Base-by-base conservation (phyloP, 64 coral and sea anemone species). In the Stichodactyla helianthus region DNA sequence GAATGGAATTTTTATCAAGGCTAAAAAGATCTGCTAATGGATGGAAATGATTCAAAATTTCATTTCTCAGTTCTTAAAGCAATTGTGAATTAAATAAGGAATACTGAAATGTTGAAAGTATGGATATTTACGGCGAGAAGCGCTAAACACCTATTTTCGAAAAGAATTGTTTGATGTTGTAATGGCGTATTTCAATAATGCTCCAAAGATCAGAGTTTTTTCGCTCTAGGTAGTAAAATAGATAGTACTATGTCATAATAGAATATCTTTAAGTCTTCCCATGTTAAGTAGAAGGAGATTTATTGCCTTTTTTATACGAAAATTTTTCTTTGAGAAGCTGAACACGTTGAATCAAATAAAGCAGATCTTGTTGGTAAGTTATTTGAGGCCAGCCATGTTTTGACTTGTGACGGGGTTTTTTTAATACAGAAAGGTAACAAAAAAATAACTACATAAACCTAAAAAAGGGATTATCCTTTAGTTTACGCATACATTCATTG, bases 101-200 rank as follows among this genome's bases (percentile, higher is more conserved):
- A 74, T 5, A 31, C 31, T 28, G 31, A 26, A 8, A 31, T 74
- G 25, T 26, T 28, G 25, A 74, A 31, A 28, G 68, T 31, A 31
- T 74, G 10, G 10, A 74, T 23, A 31, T 74, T n/a, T 74, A 8
- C 31, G 68, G 23, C 27, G 68, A 11, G 35, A 44, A 44, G 25
- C 68, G 23, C 68, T 27, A 26, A 71, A 31, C 68, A 31, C 27
- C 8, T 27, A 31, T 74, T 74, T 74, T 26, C 68, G 0, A 31
- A 74, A n/a, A 74, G 68, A 74, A 74, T 26, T 74, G 68, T 74
- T 74, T 31, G 23, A 71, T 27, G 68, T 31, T 74, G 68, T 74
- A 74, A 74, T 74, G 68, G 68, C 68, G 68, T 74, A 9, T 31
- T 26, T 74, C 68, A 31, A 74, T n/a, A 74, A 74, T 74, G 68